Percentiles rank a stretch among this genome's conserved stretches.
phyloP scores from a whole-genome alignment of 2,888 invertebrate genomes.

The Chymomyza amoena region DNA sequence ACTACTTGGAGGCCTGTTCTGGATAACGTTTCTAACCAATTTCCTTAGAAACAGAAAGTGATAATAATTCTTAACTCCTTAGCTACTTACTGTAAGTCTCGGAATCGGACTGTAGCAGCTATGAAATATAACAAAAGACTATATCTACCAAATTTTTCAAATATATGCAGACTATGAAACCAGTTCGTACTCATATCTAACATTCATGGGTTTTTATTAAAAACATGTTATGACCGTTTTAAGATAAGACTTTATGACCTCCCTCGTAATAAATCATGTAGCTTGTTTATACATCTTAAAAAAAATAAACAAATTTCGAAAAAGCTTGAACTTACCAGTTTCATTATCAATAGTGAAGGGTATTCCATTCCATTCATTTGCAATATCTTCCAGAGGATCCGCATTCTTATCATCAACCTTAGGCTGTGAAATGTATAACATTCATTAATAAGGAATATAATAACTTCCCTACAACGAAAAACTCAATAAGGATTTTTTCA shows the following conservation, averaged over 20 bases:
- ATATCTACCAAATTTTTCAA: too few species aligned
- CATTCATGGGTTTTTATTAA: background rate
- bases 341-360: slow-evolving; percentile 92
- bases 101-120: too few species aligned
- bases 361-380: slow-evolving; percentile 89
- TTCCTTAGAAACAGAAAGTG: too few species aligned
- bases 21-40: too few species aligned
- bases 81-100: too few species aligned
- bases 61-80: too few species aligned
- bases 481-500: too few species aligned
- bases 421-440: slow-evolving; percentile 35
- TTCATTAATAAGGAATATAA: slow-evolving; percentile 11
- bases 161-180: too few species aligned
- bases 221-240: background rate
- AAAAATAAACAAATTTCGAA: background rate
- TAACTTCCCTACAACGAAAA: too few species aligned
- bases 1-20: too few species aligned
- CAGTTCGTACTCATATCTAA: too few species aligned
- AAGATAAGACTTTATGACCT: background rate
- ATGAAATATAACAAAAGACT: too few species aligned
- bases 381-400: slow-evolving; percentile 74
- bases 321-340: slow-evolving; percentile 84
- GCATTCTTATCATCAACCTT: slow-evolving; percentile 55
- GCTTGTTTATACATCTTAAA: background rate
- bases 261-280: background rate